phyloP scores from a whole-genome alignment of 2,113 vertebrate species.

The Saguinus imperator region DNA sequence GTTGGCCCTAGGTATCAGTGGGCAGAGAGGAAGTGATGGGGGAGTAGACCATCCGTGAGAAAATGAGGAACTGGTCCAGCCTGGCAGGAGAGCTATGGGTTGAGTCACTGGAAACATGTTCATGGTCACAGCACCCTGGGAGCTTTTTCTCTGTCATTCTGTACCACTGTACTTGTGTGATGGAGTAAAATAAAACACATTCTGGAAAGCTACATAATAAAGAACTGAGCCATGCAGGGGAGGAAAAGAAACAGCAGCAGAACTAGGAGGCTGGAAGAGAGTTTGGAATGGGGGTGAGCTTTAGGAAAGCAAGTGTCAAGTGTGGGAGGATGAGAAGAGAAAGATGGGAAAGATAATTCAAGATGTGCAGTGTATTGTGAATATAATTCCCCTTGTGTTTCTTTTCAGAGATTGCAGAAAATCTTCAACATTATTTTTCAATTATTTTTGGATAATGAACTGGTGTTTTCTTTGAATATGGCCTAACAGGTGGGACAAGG shows the following conservation, averaged over 20 bases:
- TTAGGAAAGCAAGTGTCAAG: constrained; percentile 46
- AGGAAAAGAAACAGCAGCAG: not conserved
- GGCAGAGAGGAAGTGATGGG: constrained; percentile 43
- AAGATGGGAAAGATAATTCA: constrained; percentile 51
- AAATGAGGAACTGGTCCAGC: constrained; percentile 49
- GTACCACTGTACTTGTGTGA: not conserved
- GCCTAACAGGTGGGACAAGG: not conserved
- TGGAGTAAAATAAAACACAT: not conserved
- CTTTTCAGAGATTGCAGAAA: constrained; percentile 13
- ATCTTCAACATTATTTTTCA: constrained; percentile 28
- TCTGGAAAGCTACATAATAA: not conserved
- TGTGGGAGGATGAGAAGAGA: constrained; percentile 60
- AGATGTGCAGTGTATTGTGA: constrained; percentile 34
- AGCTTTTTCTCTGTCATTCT: not conserved
- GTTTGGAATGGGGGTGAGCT: constrained; percentile 25
- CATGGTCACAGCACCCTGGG: not conserved
- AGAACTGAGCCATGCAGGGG: not conserved
- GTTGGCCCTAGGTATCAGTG: not conserved
- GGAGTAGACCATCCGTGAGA: constrained; percentile 5
- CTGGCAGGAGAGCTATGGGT: not conserved
- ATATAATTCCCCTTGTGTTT: constrained; percentile 38
- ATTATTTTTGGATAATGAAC: constrained; percentile 40
- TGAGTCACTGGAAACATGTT: not conserved
- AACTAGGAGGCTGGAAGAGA: not conserved
- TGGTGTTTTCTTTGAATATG: constrained; percentile 15